A percentile compares a stretch with the other conserved stretches of the same genome.
Conservation (phyloP, 2,113 vertebrate genomes). For the Crypturellus undulatus region DNA sequence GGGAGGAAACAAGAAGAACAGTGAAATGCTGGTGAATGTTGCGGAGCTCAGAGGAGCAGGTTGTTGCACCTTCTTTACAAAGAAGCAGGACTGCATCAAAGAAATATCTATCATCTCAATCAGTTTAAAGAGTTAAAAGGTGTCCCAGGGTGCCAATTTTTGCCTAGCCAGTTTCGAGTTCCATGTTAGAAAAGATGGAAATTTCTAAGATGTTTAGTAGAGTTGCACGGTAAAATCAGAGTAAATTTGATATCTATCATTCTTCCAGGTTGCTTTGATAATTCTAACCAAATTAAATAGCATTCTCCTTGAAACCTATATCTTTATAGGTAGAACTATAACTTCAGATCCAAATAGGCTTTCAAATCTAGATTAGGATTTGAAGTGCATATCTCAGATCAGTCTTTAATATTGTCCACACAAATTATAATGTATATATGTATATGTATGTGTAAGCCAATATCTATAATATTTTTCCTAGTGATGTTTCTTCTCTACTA, state of each 20-base stretch:
- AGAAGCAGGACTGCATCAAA: not conserved
- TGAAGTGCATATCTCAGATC: not conserved
- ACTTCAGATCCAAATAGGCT: not conserved
- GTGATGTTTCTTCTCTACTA: not conserved
- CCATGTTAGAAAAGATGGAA: constrained; percentile 5
- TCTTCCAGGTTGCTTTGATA: not conserved
- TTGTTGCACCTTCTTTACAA: not conserved
- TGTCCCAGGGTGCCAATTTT: not conserved
- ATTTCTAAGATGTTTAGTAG: constrained; percentile 24
- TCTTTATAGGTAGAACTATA: not conserved
- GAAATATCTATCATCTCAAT: not conserved
- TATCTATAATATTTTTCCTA: not conserved
- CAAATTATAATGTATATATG: not conserved
- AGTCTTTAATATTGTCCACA: not conserved
- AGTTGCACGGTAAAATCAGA: constrained; percentile 17
- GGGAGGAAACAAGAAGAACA: not conserved
- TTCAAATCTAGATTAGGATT: not conserved
- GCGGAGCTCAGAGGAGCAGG: not conserved
- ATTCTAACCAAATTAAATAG: constrained; percentile 8
- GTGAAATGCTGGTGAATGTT: not conserved
- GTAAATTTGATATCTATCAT: not conserved
- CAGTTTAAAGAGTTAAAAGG: constrained; percentile 27
- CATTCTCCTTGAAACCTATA: not conserved
- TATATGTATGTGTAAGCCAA: not conserved
- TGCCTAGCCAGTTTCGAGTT: constrained; percentile 20